Conservation (phyloP, 1,140 invertebrate genomes). For the Dysdera silvatica region DNA sequence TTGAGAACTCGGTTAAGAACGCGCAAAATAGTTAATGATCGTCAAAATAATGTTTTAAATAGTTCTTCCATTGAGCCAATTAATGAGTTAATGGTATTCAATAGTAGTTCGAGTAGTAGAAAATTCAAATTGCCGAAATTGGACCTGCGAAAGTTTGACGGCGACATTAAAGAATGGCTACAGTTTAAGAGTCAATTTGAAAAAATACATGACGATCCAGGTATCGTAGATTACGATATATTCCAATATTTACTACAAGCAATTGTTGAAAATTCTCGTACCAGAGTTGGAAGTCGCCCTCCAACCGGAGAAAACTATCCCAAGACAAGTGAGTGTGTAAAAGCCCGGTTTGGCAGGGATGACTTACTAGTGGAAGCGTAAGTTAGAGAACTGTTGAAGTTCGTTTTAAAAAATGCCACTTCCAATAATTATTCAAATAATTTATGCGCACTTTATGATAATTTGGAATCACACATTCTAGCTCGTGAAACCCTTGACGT, state of each 20-base stretch:
- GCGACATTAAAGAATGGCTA: slow-evolving; percentile 35
- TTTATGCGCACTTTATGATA: slow-evolving; percentile 25
- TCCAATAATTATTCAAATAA: no score
- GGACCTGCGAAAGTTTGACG: slow-evolving; percentile 36
- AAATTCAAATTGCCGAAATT: slow-evolving; percentile 31
- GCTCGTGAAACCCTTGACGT: slow-evolving; percentile 36
- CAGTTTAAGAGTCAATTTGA: slow-evolving; percentile 37
- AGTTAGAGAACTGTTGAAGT: no score
- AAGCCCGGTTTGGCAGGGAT: slow-evolving; percentile 24
- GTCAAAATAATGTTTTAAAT: no score
- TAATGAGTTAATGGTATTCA: no score
- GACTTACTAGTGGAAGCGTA: slow-evolving; percentile 29
- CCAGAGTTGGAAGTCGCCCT: slow-evolving; percentile 26
- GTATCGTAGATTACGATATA: slow-evolving; percentile 33
- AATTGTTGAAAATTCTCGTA: not conserved
- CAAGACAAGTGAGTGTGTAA: slow-evolving; percentile 25
- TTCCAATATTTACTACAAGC: slow-evolving; percentile 33
- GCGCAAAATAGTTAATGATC: no score
- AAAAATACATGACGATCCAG: slow-evolving; percentile 35
- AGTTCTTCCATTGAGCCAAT: no score
- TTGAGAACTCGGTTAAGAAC: no score
- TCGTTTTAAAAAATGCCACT: no score
- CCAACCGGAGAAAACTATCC: slow-evolving; percentile 18
- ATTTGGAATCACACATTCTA: slow-evolving; percentile 35
- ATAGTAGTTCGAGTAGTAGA: no score